Evolutionary conservation across 2,888 invertebrate species (phyloP).

Genomic region (Hyalella azteca): DNA sequence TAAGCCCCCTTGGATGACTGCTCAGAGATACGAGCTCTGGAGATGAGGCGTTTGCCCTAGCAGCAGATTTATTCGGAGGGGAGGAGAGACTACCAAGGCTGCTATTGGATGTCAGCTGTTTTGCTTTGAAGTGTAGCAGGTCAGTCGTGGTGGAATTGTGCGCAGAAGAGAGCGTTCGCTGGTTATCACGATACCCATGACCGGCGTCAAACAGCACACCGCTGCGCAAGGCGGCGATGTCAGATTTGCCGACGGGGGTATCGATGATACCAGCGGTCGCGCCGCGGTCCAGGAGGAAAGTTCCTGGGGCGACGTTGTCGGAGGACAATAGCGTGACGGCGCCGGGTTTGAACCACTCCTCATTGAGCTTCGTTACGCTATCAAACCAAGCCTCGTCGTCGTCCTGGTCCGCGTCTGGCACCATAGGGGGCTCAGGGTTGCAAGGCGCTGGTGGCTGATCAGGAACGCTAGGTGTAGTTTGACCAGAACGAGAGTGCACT

Average conservation of each 20-base stretch:
- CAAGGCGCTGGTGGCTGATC: neutral
- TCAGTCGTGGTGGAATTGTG: neutral
- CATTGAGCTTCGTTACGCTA: slow-evolving; percentile 14
- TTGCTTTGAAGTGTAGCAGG: neutral
- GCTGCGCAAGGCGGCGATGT: neutral
- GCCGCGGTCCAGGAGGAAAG: neutral
- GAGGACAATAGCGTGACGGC: neutral
- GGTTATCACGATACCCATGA: neutral
- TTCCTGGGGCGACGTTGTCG: neutral
- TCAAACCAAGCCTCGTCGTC: slow-evolving; percentile 30
- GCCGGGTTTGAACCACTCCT: slow-evolving; percentile 17
- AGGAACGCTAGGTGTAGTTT: neutral
- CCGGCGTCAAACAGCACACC: neutral
- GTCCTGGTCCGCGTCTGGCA: slow-evolving; percentile 3
- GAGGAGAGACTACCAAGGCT: neutral
- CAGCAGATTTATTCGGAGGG: neutral
- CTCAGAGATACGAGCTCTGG: neutral
- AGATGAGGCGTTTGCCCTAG: neutral
- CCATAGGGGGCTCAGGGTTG: neutral
- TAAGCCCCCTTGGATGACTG: neutral
- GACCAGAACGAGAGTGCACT: neutral
- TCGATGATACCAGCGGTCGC: neutral
- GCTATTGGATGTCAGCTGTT: neutral
- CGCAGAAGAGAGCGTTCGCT: neutral
- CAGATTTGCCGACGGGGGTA: slow-evolving; percentile 5